These are phyloP conservation scores for Thereva unica DNA, from an alignment of 2,888 invertebrate genomes.

Conservation along the genomic window DNA sequence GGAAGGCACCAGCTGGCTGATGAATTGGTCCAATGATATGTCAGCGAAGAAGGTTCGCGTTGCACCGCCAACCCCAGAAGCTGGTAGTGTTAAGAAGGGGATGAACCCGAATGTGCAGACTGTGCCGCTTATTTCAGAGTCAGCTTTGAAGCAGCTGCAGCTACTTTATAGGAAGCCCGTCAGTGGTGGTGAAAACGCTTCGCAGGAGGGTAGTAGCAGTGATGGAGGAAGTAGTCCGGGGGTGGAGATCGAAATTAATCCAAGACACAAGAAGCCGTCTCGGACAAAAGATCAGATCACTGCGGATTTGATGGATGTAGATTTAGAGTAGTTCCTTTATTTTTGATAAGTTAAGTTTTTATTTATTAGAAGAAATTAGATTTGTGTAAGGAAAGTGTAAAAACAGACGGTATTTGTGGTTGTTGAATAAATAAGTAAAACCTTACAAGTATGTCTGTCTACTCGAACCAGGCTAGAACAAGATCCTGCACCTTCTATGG, in stretches of 20 bases:
- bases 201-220: no score
- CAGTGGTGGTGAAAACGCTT: no score
- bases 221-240: background rate
- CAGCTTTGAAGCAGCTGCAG: conserved; percentile 54
- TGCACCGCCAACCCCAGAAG: background rate
- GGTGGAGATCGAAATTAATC: background rate
- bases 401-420: no score
- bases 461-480: no score
- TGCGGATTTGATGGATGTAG: conserved; percentile 64
- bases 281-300: conserved; percentile 62
- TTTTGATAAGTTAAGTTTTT: no score
- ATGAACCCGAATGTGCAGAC: conserved; percentile 59
- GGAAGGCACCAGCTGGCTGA: conserved; percentile 63
- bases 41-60: conserved; percentile 46
- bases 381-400: no score
- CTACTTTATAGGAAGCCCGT: conserved; percentile 48
- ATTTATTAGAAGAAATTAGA: no score
- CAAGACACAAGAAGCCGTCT: conserved; percentile 41
- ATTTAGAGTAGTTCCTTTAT: conserved; percentile 54
- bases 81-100: conserved; percentile 39
- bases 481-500: no score
- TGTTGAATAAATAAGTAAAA: no score
- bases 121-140: conserved; percentile 57
- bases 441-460: no score
- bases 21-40: conserved; percentile 67